Evolutionary conservation across 2,113 vertebrate genomes (phyloP), one percentile per base, ranked within the genome.

Genomic region (Xerus inauris): DNA sequence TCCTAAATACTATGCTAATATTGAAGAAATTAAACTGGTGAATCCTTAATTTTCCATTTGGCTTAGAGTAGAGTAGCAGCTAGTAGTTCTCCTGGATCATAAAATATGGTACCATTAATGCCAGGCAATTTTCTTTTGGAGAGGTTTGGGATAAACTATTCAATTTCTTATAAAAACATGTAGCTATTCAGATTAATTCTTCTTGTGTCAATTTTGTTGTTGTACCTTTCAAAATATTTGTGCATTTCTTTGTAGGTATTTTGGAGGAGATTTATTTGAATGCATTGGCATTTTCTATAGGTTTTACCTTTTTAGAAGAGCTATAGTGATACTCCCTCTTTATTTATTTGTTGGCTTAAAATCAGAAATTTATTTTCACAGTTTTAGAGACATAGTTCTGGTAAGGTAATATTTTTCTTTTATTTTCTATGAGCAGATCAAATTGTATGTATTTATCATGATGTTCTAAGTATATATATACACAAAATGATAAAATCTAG

Each of bases 121-220:
- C 14, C 49, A 75, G 42, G 5, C 75, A 59, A 89, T 81, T 40
- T 88, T 17, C 17, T 77, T 62, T 3, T 69, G 62, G 26, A 85
- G 11, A 81, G 8, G 26, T 38, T 67, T 97, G 79, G 88, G 6
- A 69, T 85, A 85, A 92, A 67, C 13, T 88, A 67, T 80, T 92
- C 47, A 85, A 67, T 32, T 85, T 88, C 11, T 91, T 88, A 32
- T 26, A n/a, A 59, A 91, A 12, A 72, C 62, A 57, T 26, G 84
- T 1, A 91, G 17, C 35, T 65, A 42, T 65, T 65, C 62, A 47
- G n/a, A 65, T 57, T 54, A 71, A 47, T 85, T 86, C 35, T 85
- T 79, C n/a, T 59, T 62, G 26, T 40, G 49, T 49, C n/a, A 47
- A 32, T 54, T 92, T 92, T 67, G 20, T 47, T 93, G 51, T 32